Evolutionary conservation across 2,113 vertebrate genomes (phyloP), one percentile per base, ranked within the genome.

Genomic region (Oreochromis spilurus): DNA sequence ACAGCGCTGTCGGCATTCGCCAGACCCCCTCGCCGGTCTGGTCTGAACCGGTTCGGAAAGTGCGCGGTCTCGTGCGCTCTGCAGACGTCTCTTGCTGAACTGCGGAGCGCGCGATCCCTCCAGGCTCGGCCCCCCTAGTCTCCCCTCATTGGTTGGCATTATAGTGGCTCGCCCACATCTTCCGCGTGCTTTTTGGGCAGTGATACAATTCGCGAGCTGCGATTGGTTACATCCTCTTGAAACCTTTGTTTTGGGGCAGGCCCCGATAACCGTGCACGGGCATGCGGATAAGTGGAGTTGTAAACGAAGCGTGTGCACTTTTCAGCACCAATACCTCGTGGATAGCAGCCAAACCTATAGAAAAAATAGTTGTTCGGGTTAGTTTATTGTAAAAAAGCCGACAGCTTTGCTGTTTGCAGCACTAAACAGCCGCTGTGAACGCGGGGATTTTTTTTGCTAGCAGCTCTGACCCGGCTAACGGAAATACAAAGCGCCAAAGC

Each of bases 21-120:
- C 94, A 93, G 88, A 91, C 92, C 96, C 89, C 90, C 91, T 91
- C 36, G 67, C 84, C 83, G 43, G 92, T 96, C 96, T 96, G 96
- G 96, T 97, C 96, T 96, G 95, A 97, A 97, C 96, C 96, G 96
- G 96, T 97, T 97, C 94, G 90, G 92, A 84, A 84, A 90, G 92
- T 88, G 94, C 87, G 95, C 95, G 95, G 90, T 88, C 93, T 91
- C 94, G 93, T 81, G 93, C 87, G 38, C 85, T 85, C 78, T 88
- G 90, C 92, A 91, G 90, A 81, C 90, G 87, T 84, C 91, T 90
- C 84, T 91, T 88, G 87, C 91, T 85, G 91, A 90, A 87, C 90
- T 82, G 79, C 86, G 83, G 81, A 72, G 26, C 87, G 53, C 90
- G 92, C 90, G 91, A 92, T 92, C 70, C 14, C 48, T n/a, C 7